Evolutionary conservation across 1,140 invertebrate species (phyloP).

Genomic region (Drosophila nannoptera): DNA sequence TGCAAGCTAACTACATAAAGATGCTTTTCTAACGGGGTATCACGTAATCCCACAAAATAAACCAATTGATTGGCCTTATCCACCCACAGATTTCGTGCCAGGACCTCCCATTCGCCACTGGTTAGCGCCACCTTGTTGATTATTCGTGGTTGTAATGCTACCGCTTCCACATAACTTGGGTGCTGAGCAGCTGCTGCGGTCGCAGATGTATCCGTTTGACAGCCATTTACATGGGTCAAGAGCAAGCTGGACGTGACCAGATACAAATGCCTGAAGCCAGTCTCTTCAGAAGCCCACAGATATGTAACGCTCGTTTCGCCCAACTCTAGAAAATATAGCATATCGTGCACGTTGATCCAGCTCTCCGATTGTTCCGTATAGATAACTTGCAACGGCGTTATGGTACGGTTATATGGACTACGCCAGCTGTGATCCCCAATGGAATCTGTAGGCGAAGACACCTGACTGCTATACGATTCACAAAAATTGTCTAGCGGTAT

Average conservation of each 20-base stretch:
- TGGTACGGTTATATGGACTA: constrained; percentile 65
- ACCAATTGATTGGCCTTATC: constrained; percentile 85
- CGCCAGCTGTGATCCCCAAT: constrained; percentile 78
- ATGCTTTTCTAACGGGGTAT: constrained; percentile 90
- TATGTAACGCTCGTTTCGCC: constrained; percentile 83
- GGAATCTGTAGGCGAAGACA: constrained; percentile 80
- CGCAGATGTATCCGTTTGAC: constrained; percentile 48
- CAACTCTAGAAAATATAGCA: constrained; percentile 89
- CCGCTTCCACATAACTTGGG: constrained; percentile 64
- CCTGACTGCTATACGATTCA: constrained; percentile 82
- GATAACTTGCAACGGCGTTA: constrained; percentile 81
- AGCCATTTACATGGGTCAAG: constrained; percentile 57
- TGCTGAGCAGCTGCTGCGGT: constrained; percentile 38
- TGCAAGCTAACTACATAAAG: constrained; percentile 88
- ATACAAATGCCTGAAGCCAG: constrained; percentile 95
- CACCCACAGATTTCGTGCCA: constrained; percentile 88
- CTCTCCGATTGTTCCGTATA: constrained; percentile 86
- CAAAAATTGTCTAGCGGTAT: constrained; percentile 87
- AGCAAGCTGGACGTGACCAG: constrained; percentile 81
- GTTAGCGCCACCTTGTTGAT: constrained; percentile 83
- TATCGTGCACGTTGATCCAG: constrained; percentile 96
- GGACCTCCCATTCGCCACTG: constrained; percentile 90
- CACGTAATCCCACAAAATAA: constrained; percentile 89
- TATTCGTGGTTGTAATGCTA: constrained; percentile 66
- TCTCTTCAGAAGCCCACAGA: constrained; percentile 95